Percentiles rank a stretch among this genome's conserved stretches.
phyloP scores from a whole-genome alignment of 1,140 invertebrate genomes.

The Cydia amplana region DNA sequence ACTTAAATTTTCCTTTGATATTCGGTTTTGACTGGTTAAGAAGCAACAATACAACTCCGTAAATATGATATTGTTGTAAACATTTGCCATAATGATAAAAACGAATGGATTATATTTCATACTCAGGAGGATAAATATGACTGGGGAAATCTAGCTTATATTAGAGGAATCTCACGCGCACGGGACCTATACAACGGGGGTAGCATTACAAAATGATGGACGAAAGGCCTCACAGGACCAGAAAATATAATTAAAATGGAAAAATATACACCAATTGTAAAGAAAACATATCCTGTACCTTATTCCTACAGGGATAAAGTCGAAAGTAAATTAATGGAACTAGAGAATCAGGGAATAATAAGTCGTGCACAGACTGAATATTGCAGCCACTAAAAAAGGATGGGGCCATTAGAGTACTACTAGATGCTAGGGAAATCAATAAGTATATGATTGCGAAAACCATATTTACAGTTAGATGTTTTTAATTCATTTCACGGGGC shows the following conservation, averaged over 20 bases:
- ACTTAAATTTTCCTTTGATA: constrained; percentile 41
- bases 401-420: no score
- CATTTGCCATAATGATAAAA: background rate
- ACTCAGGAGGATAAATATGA: background rate
- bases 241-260: constrained; percentile 46
- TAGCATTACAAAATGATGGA: background rate
- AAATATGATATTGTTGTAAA: background rate
- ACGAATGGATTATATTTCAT: background rate
- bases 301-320: constrained; percentile 43
- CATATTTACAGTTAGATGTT: no score
- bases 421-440: no score
- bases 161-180: background rate
- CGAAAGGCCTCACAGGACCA: background rate
- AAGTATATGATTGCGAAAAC: no score
- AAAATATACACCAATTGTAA: constrained; percentile 40
- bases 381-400: no score
- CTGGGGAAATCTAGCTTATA: background rate
- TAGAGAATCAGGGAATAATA: no score
- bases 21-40: constrained; percentile 47
- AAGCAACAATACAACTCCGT: constrained; percentile 16
- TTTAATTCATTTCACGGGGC: no score
- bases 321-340: constrained; percentile 29
- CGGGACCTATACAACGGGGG: background rate
- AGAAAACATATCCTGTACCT: constrained; percentile 49
- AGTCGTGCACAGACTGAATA: no score